These are phyloP conservation scores for Apostichopus parvimensis DNA, from an alignment of 35 echinoderm and acorn worm species.

Conservation along the genomic window DNA sequence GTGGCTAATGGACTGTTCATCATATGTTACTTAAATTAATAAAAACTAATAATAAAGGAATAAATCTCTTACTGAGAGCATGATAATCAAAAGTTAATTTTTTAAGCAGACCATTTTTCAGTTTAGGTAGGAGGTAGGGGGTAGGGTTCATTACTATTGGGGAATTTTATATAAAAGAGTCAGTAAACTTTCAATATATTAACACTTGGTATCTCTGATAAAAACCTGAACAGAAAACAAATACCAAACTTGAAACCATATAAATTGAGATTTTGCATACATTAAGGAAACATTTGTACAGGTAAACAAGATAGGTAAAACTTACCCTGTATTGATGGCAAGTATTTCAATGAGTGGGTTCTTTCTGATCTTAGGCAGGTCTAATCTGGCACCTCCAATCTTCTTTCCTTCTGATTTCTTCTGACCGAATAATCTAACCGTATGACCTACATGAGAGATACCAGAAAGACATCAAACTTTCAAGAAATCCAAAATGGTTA, in stretches of 20 bases:
- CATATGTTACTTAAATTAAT: too few relatives aligned
- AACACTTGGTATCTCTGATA: neutral
- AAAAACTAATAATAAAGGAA: too few relatives aligned
- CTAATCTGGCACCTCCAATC: conserved; percentile 77
- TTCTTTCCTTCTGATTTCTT: conserved; percentile 96
- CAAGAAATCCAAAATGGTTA: neutral
- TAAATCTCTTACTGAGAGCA: too few relatives aligned
- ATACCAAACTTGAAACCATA: neutral
- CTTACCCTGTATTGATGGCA: conserved; percentile 98
- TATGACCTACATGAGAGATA: conserved; percentile 64
- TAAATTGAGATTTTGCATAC: too few relatives aligned
- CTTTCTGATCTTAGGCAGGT: conserved; percentile 92
- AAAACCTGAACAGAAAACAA: neutral
- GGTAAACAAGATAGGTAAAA: neutral
- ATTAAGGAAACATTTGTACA: too few relatives aligned
- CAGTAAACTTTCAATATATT: too few relatives aligned
- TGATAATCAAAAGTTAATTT: too few relatives aligned
- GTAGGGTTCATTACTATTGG: too few relatives aligned
- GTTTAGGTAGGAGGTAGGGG: too few relatives aligned
- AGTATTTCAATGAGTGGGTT: conserved; percentile 96
- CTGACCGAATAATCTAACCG: conserved; percentile 81
- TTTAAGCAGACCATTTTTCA: too few relatives aligned
- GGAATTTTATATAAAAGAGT: too few relatives aligned
- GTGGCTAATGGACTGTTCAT: too few relatives aligned
- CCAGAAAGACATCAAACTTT: neutral